Percentiles rank a stretch among this genome's conserved stretches.
phyloP scores from a whole-genome alignment of 1,140 invertebrate species.

The Drosophila lini region DNA sequence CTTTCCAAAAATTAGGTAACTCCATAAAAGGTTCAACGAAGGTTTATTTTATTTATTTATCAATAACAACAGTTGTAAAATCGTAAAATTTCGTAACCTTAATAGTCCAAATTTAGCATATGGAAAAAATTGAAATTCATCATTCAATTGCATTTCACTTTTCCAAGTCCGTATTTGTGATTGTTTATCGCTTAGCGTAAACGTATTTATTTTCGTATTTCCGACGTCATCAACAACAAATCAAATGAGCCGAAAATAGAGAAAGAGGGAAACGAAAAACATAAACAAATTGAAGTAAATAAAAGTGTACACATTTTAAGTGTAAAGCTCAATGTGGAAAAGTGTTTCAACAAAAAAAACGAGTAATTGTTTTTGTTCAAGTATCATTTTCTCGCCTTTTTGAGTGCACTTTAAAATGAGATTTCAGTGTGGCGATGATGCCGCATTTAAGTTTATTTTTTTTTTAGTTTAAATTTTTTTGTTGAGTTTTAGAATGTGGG shows the following conservation, averaged over 20 bases:
- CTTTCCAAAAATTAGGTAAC: background rate
- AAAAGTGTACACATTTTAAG: conserved; percentile 38
- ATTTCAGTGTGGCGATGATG: conserved; percentile 1
- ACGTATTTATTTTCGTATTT: conserved; percentile 61
- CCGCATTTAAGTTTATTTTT: background rate
- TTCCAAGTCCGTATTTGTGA: conserved; percentile 4
- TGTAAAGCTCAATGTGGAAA: conserved; percentile 45
- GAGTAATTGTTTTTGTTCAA: conserved; percentile 8
- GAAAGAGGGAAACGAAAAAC: conserved; percentile 19
- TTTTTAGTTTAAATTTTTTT: background rate
- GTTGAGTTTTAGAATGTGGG: conserved; percentile 5
- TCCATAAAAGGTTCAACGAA: background rate
- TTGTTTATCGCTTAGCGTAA: conserved; percentile 30
- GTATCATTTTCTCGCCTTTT: conserved; percentile 31
- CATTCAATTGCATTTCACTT: conserved; percentile 37
- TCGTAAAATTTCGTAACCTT: conserved; percentile 20
- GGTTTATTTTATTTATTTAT: conserved; percentile 1
- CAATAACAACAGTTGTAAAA: background rate
- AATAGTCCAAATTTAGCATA: conserved; percentile 15
- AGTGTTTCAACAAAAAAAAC: conserved; percentile 34
- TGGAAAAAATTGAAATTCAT: conserved; percentile 28
- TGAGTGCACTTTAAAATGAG: conserved; percentile 36
- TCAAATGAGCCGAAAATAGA: conserved; percentile 63
- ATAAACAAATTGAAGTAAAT: conserved; percentile 47
- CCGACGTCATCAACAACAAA: conserved; percentile 71